Evolutionary conservation across 2,888 invertebrate species (phyloP).

Genomic region (Leucoma salicis): DNA sequence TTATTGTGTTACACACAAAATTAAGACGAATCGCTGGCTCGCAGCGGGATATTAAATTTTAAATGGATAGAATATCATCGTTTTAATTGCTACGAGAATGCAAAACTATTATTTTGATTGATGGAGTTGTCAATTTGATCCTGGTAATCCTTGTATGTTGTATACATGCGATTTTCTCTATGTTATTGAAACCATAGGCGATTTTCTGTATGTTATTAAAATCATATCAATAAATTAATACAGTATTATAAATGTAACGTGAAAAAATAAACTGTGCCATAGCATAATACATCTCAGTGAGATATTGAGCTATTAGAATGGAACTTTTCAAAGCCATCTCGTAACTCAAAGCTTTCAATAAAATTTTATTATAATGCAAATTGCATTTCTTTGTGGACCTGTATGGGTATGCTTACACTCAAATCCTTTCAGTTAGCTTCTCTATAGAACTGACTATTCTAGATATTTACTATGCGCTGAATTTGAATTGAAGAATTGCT

Average conservation of each 20-base stretch:
- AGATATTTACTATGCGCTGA: slow-evolving; percentile 18
- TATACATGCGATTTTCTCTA: too few species aligned
- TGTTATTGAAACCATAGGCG: too few species aligned
- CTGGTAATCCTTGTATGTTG: too few species aligned
- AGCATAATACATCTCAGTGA: slow-evolving; percentile 23
- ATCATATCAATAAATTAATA: slow-evolving; percentile 28
- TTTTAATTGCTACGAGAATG: too few species aligned
- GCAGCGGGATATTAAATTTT: too few species aligned
- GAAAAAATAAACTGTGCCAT: slow-evolving; percentile 13
- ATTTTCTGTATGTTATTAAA: slow-evolving; percentile 20
- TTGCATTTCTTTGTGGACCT: slow-evolving; percentile 63
- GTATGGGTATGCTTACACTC: slow-evolving; percentile 50
- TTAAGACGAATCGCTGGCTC: too few species aligned
- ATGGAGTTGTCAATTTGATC: too few species aligned
- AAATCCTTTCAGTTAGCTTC: slow-evolving; percentile 51
- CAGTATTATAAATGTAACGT: slow-evolving; percentile 19
- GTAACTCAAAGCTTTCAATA: slow-evolving; percentile 55
- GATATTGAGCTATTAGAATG: slow-evolving; percentile 42
- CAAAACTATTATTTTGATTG: too few species aligned
- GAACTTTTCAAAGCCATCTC: slow-evolving; percentile 49
- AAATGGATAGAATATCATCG: too few species aligned
- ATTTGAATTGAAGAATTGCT: slow-evolving; percentile 20
- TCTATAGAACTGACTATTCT: slow-evolving; percentile 31
- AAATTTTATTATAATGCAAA: slow-evolving; percentile 77
- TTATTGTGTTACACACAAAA: too few species aligned